Conservation (phyloP, 2,113 vertebrate genomes). For the Scartelaos histophorus region DNA sequence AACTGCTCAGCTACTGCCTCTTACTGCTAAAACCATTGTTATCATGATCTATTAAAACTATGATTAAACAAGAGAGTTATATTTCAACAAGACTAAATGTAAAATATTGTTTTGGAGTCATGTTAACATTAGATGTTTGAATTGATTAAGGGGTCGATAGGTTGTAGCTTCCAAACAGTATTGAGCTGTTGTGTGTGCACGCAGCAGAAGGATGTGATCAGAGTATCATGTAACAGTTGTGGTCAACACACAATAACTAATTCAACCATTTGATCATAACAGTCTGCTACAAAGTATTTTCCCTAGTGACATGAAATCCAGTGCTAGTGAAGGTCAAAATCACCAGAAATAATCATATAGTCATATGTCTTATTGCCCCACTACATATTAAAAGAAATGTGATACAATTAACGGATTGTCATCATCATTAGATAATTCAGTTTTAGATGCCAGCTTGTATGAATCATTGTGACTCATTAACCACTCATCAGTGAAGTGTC, state of each 20-base stretch:
- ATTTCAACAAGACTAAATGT: background rate
- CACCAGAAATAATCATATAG: background rate
- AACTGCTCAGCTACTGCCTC: background rate
- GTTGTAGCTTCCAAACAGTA: background rate
- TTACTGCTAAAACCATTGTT: constrained; percentile 18
- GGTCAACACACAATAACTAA: background rate
- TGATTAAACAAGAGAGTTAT: background rate
- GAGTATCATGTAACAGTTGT: constrained; percentile 8
- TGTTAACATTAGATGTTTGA: background rate
- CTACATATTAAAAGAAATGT: background rate
- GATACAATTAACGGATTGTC: background rate
- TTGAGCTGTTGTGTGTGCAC: constrained; percentile 13
- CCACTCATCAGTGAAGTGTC: constrained; percentile 20
- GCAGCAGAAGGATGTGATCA: constrained; percentile 16
- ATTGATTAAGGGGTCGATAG: constrained; percentile 6
- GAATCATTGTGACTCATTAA: constrained; percentile 9
- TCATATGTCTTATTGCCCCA: background rate
- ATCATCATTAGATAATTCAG: background rate
- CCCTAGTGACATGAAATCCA: background rate
- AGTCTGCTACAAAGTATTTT: background rate
- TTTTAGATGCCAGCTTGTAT: background rate
- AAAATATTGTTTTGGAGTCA: background rate
- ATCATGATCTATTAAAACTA: background rate
- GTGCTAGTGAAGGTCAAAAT: background rate
- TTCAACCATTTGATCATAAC: background rate